Conservation (phyloP, 1,140 invertebrate genomes). For the Geopemphigus sp. region DNA sequence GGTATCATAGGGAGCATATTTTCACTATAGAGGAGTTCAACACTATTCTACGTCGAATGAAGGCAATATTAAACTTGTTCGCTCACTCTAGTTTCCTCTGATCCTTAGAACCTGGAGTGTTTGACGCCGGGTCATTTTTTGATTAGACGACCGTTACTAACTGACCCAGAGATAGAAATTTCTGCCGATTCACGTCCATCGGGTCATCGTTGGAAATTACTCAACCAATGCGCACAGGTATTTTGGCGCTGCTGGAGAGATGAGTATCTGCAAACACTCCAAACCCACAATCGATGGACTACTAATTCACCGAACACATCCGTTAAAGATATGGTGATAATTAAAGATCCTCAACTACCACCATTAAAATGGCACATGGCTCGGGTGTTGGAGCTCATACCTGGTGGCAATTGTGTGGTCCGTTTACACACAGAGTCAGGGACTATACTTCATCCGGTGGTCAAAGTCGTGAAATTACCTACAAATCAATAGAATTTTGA, state of each 20-base stretch:
- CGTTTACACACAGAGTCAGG: too few species aligned
- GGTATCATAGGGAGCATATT: conserved; percentile 52
- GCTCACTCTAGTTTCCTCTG: conserved; percentile 53
- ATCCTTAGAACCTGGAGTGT: neutral
- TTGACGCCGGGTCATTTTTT: neutral
- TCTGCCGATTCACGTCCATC: neutral
- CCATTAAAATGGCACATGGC: too few species aligned
- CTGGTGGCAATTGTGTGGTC: too few species aligned
- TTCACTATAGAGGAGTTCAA: conserved; percentile 54
- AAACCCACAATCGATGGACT: conserved; percentile 53
- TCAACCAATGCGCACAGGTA: conserved; percentile 50
- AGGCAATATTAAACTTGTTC: conserved; percentile 55
- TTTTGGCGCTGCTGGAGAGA: conserved; percentile 54
- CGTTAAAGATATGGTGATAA: neutral
- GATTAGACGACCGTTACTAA: neutral
- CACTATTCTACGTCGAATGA: conserved; percentile 52
- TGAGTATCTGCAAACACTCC: conserved; percentile 54
- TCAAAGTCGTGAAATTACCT: too few species aligned
- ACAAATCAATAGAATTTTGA: too few species aligned
- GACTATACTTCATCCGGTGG: too few species aligned
- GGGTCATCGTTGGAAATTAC: neutral
- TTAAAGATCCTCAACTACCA: too few species aligned
- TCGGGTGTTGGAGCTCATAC: too few species aligned
- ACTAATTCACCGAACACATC: neutral
- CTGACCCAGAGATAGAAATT: neutral